Base-by-base conservation (phyloP, 2,888 invertebrate species). In the Andrena chrysosceles region DNA sequence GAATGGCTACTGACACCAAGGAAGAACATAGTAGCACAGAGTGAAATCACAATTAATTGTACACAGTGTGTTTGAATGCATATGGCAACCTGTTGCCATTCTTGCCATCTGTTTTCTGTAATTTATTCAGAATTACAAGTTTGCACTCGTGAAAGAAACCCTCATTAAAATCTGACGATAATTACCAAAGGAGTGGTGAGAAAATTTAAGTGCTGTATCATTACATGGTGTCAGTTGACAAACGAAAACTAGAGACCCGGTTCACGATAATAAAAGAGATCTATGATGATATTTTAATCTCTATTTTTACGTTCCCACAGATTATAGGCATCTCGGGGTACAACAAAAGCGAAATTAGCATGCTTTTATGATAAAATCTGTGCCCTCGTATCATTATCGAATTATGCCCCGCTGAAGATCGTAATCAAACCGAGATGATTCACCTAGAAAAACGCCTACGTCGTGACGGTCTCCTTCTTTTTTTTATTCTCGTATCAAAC, bases 301-400 rank as follows among this genome's bases (percentile, higher is more conserved):
- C 91, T 85, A 91, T 92, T 90, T 90, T 91, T 90, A 88, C 80
- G 85, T 63, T 82, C 81, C 80, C 81, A 68, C 79, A 88, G 77
- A 85, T 93, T 93, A 93, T 93, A 93, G 93, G 90, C 83, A 93
- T 93, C 90, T 87, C 75, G 68, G 85, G 86, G 88, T 89, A 89
- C 91, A 90, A 91, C 92, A 92, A 93, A 93, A 90, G 89, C 86
- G 85, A 86, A 86, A 94, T 93, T 94, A 94, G 93, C 93, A 94
- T 93, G 90, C 91, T 91, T 90, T 90, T 90, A 91, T 90, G 91
- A 91, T 92, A 92, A 92, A 91, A 91, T 87, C 90, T 81, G 79
- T 90, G 89, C 89, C 86, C 89, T 90, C 89, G 87, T 91, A 91
- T 93, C 91, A 94, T 93, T 93, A 93, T 93, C 93, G 90, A 93